These are phyloP conservation scores for Pimephales promelas DNA, from an alignment of 2,113 vertebrate genomes.

Conservation along the genomic window DNA sequence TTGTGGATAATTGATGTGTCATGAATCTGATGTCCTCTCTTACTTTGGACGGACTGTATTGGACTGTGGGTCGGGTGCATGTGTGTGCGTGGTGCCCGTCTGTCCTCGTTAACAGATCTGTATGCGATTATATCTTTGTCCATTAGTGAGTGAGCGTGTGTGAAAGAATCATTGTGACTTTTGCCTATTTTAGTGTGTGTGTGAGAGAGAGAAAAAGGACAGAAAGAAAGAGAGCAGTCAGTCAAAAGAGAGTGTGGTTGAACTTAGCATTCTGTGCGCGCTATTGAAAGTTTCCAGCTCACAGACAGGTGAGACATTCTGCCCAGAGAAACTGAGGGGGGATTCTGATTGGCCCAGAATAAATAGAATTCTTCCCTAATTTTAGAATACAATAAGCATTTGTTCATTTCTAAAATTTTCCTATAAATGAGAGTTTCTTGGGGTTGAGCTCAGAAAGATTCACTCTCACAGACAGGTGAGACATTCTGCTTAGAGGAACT, in stretches of 20 bases:
- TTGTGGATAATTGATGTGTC: slow-evolving; percentile 1
- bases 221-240: slow-evolving; percentile 45
- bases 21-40: background rate
- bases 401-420: background rate
- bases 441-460: slow-evolving; percentile 20
- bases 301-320: slow-evolving; percentile 40
- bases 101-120: slow-evolving; percentile 2
- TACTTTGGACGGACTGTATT: background rate
- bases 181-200: background rate
- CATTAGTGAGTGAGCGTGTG: slow-evolving; percentile 6
- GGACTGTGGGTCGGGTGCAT: slow-evolving; percentile 1
- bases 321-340: background rate
- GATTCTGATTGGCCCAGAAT: slow-evolving; percentile 13
- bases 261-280: slow-evolving; percentile 1
- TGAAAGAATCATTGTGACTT: slow-evolving; percentile 6
- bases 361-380: background rate
- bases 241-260: slow-evolving; percentile 12
- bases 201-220: slow-evolving; percentile 18
- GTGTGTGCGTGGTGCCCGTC: background rate
- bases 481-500: slow-evolving; percentile 33
- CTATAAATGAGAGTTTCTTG: slow-evolving; percentile 31
- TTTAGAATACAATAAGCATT: slow-evolving; percentile 28
- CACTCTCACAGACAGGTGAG: slow-evolving; percentile 28
- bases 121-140: slow-evolving; percentile 15
- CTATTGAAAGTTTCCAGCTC: slow-evolving; percentile 8